These are phyloP conservation scores for Cephus spinipes DNA, from an alignment of 2,888 invertebrate genomes.

Conservation along the genomic window DNA sequence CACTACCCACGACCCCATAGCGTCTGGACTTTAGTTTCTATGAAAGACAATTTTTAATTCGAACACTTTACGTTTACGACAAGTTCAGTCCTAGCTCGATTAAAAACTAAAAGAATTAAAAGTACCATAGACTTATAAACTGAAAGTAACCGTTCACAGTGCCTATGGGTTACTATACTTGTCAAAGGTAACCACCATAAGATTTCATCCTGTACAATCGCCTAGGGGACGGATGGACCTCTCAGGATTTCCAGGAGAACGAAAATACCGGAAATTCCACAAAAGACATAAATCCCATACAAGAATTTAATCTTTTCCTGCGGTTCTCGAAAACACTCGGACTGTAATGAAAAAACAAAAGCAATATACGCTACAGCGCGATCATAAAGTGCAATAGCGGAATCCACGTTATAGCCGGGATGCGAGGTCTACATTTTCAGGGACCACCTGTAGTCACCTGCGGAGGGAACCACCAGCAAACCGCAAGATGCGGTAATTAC, in stretches of 20 bases:
- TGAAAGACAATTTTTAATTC: not conserved
- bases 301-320: not conserved
- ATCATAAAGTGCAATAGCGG: not conserved
- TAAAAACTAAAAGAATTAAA: not conserved
- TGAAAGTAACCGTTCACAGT: not conserved
- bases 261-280: not conserved
- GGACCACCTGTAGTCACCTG: slow-evolving; percentile 53
- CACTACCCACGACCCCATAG: not conserved
- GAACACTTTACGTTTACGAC: not conserved
- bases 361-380: not conserved
- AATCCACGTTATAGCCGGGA: not conserved
- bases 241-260: not conserved
- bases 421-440: not conserved
- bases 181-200: not conserved
- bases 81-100: not conserved
- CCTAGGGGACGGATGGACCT: not conserved
- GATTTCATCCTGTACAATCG: not conserved
- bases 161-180: not conserved
- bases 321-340: not conserved
- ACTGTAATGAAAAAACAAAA: not conserved
- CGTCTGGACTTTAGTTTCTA: not conserved
- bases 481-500: slow-evolving; percentile 58
- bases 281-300: not conserved
- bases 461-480: slow-evolving; percentile 51
- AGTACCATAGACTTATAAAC: not conserved